Evolutionary conservation across 2,113 vertebrate genomes (phyloP).

Genomic region (Irena cyanogastra): DNA sequence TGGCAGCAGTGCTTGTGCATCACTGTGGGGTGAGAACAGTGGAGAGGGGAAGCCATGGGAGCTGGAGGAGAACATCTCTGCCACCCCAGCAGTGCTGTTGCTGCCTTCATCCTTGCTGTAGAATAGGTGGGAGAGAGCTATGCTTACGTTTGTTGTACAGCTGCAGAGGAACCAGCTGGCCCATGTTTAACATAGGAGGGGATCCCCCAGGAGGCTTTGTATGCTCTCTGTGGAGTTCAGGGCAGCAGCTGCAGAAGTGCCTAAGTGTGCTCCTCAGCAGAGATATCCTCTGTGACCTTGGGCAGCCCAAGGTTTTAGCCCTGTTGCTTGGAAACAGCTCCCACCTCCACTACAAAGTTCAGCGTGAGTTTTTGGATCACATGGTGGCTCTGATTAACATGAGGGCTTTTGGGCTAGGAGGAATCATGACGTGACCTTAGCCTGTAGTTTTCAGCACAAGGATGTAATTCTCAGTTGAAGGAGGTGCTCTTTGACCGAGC

Average conservation of each 20-base stretch:
- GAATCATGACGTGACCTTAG: not conserved
- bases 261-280: fast-evolving
- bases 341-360: not conserved
- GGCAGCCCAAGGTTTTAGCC: not conserved
- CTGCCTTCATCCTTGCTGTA: not conserved
- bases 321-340: not conserved
- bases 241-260: not conserved
- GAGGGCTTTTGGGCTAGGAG: not conserved
- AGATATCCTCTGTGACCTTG: not conserved
- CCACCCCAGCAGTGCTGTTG: not conserved
- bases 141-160: not conserved
- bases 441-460: not conserved
- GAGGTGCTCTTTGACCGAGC: not conserved
- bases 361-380: fast-evolving
- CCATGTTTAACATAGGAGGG: not conserved
- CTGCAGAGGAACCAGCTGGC: constrained; percentile 1
- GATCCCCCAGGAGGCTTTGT: not conserved
- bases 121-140: not conserved
- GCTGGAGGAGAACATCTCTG: not conserved
- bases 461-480: not conserved
- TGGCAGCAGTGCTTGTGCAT: not conserved
- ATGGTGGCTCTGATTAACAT: not conserved
- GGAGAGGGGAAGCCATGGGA: fast-evolving
- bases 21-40: not conserved
- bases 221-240: not conserved